These are phyloP conservation scores for Oryctolagus cuniculus DNA, from an alignment of 2,113 vertebrate genomes.

Conservation along the genomic window DNA sequence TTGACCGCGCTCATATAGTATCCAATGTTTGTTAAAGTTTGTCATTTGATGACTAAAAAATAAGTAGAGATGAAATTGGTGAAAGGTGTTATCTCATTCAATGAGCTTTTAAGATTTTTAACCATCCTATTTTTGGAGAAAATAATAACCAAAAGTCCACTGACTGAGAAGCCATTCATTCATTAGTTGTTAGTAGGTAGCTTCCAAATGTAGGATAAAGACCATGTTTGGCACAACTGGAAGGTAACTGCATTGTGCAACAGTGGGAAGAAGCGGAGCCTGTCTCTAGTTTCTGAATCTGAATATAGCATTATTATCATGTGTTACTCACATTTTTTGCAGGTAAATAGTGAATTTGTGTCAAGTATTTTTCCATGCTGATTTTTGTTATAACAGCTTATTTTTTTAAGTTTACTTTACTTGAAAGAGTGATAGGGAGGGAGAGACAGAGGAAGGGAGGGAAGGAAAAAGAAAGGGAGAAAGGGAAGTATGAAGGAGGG, in stretches of 20 bases:
- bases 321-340: neutral
- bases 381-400: slow-evolving; percentile 16
- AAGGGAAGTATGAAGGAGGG: too few relatives aligned
- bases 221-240: neutral
- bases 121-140: neutral
- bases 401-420: slow-evolving; percentile 6
- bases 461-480: too few relatives aligned
- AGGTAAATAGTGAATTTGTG: neutral
- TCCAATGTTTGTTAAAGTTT: slow-evolving; percentile 66
- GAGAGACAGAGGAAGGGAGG: too few relatives aligned
- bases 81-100: neutral
- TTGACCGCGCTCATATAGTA: slow-evolving; percentile 66
- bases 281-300: neutral
- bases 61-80: slow-evolving; percentile 30
- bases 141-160: neutral
- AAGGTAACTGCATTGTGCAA: neutral
- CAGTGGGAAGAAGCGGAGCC: neutral
- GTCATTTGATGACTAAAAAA: slow-evolving; percentile 65
- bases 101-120: slow-evolving; percentile 27
- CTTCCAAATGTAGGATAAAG: neutral
- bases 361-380: neutral
- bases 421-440: neutral
- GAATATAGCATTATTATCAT: neutral
- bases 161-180: neutral
- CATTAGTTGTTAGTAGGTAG: neutral